Conservation (phyloP, 2,797 vertebrate genomes). For the Ctenopoma kingsleyae region DNA sequence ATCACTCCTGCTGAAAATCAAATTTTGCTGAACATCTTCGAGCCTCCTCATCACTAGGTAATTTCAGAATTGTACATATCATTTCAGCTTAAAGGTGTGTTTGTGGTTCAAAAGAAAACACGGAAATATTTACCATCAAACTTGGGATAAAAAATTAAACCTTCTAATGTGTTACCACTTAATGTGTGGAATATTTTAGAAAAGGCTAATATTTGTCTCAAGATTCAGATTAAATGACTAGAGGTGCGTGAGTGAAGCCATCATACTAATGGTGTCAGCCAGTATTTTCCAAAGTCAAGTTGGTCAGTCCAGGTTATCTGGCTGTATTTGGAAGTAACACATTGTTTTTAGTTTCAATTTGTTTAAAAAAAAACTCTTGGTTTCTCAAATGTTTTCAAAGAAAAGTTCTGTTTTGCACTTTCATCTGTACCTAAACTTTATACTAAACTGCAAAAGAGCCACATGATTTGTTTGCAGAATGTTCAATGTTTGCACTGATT, state of each 20-base stretch:
- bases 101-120: not conserved
- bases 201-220: not conserved
- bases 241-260: not conserved
- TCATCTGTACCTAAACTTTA: not conserved
- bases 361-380: not conserved
- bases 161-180: not conserved
- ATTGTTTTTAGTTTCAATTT: too few species aligned
- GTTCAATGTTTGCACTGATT: not conserved
- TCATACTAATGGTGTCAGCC: not conserved
- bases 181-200: not conserved
- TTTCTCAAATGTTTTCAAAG: not conserved
- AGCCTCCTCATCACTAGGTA: not conserved
- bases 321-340: not conserved
- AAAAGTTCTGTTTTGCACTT: not conserved
- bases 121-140: not conserved
- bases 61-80: not conserved
- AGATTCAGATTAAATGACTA: constrained; percentile 2
- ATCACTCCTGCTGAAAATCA: constrained; percentile 63
- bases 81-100: constrained; percentile 3
- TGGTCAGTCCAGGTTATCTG: not conserved
- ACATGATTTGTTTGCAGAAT: not conserved
- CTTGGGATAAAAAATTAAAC: not conserved
- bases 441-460: not conserved
- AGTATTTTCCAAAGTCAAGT: not conserved
- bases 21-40: constrained; percentile 31